Evolutionary conservation across 2,113 vertebrate genomes (phyloP), one percentile per base, ranked within the genome.

Genomic region (Tupaia tana): DNA sequence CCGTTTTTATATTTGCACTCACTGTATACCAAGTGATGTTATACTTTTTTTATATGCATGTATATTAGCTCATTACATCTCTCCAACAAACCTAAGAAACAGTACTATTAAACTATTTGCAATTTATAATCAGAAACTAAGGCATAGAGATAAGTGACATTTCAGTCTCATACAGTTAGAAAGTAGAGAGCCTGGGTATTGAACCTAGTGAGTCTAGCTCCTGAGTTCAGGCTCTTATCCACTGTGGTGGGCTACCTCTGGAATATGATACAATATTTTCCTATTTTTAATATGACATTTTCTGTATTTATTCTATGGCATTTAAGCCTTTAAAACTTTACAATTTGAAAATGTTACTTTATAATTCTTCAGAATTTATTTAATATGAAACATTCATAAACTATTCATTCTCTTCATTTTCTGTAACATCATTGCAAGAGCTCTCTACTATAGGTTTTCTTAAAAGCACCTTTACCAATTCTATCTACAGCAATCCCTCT

Each of bases 391-490:
- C 11, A 89, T 15, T 69, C n/a, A 86, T 69, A 86, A 89, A 95
- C 89, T 89, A 94, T 84, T 77, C 58, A 92, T 70, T 78, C 10
- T 86, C 24, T 95, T 95, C 31, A 92, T 93, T 91, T 78, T 27
- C 79, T 93, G 27, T 69, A 20, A 29, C 83, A 89, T 96, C 56
- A 29, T 84, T 71, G 67, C 94, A 75, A 86, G 12, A 27, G 80
- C 63, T 79, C 16, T 52, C 64, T 85, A 31, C 29, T 77, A 19
- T 58, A 87, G 25, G 31, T 87, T 90, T 80, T 69, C 25, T 70
- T 79, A 78, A 94, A 96, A 83, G 19, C 73, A 63, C 5, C 22
- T 77, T 52, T 79, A 79, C 71, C 12, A 59, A 58, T 87, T 80
- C 7, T 52, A 24, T 6, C 7, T 77, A 83, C 71, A 73, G 13